Percentiles rank a stretch among this genome's conserved stretches.
Conservation (phyloP, 2,888 invertebrate genomes). For the Sylvicola fuscatus region DNA sequence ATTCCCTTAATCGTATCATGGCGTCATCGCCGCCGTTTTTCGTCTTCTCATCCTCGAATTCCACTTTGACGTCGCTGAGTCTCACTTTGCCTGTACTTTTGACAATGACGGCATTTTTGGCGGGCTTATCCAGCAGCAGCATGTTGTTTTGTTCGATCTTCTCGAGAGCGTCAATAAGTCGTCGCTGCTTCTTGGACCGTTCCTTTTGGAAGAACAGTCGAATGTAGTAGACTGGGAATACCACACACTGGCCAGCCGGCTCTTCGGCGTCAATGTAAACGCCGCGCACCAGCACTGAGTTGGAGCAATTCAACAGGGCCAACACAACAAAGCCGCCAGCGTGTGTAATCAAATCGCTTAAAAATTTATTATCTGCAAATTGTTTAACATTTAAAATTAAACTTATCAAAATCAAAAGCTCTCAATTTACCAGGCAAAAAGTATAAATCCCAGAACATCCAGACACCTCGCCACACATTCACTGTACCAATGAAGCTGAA, state of each 20-base stretch:
- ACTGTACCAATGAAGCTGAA: slow-evolving; percentile 62
- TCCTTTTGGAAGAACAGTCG: slow-evolving; percentile 53
- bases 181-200: slow-evolving; percentile 34
- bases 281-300: slow-evolving; percentile 68
- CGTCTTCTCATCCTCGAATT: no score
- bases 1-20: no score
- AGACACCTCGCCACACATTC: slow-evolving; percentile 75
- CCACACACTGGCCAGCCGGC: slow-evolving; percentile 59
- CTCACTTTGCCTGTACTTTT: slow-evolving; percentile 1
- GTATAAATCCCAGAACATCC: slow-evolving; percentile 61
- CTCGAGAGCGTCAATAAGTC: slow-evolving; percentile 16
- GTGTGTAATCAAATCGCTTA: slow-evolving; percentile 68
- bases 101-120: slow-evolving; percentile 2
- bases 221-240: slow-evolving; percentile 67
- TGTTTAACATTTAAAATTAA: no score
- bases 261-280: slow-evolving; percentile 79
- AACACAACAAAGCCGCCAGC: slow-evolving; percentile 49
- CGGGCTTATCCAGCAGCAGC: slow-evolving; percentile 8
- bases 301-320: slow-evolving; percentile 65
- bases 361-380: slow-evolving; percentile 38
- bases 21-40: no score
- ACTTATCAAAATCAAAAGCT: no score
- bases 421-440: slow-evolving; percentile 51
- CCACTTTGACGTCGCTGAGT: no score
- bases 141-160: slow-evolving; percentile 10